Evolutionary conservation across 2,888 invertebrate species (phyloP).

Genomic region (Lycophotia porphyrea): DNA sequence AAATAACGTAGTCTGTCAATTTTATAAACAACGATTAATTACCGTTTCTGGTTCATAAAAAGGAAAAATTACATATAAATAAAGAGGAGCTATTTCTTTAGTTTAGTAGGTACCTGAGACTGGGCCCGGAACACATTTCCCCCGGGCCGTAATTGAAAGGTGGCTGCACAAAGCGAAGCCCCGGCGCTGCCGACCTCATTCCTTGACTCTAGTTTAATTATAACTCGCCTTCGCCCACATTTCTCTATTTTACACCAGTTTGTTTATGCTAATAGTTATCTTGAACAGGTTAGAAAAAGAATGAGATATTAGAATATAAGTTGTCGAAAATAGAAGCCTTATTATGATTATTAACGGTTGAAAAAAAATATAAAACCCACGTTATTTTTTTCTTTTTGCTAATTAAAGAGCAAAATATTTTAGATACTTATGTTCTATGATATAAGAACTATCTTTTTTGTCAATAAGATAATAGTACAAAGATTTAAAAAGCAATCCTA

Average conservation of each 20-base stretch:
- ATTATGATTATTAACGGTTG: neutral
- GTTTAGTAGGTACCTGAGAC: conserved; percentile 37
- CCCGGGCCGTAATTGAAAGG: conserved; percentile 70
- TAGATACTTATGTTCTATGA: neutral
- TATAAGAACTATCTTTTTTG: neutral
- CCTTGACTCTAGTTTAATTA: conserved; percentile 77
- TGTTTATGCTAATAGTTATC: conserved; percentile 56
- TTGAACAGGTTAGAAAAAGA: conserved; percentile 21
- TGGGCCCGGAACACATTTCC: conserved; percentile 57
- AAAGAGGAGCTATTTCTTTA: conserved; percentile 50
- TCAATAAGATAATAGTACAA: neutral
- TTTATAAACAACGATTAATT: neutral
- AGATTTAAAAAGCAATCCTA: neutral
- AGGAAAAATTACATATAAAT: conserved; percentile 18
- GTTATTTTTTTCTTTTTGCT: neutral
- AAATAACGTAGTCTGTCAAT: neutral
- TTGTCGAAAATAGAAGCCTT: neutral
- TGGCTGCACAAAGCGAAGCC: conserved; percentile 70
- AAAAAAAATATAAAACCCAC: neutral
- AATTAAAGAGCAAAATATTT: neutral
- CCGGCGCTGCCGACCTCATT: conserved; percentile 74
- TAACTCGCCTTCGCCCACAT: conserved; percentile 73
- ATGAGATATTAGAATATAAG: neutral
- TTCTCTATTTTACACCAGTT: conserved; percentile 55
- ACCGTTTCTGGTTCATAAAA: neutral